Percentiles rank a stretch among this genome's conserved stretches.
Conservation (phyloP, 2,888 invertebrate species). For the Argynnis bischoffii region DNA sequence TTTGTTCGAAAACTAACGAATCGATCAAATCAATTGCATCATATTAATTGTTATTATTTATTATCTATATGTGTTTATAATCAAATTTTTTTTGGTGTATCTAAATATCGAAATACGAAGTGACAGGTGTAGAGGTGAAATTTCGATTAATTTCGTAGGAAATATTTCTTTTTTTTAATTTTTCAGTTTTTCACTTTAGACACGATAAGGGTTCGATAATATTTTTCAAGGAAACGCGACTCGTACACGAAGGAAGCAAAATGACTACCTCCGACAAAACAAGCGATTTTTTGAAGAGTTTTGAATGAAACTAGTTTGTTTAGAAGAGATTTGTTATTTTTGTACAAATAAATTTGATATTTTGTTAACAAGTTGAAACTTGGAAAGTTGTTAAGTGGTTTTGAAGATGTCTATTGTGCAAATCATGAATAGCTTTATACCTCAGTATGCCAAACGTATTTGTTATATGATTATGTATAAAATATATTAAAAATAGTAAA, state of each 20-base stretch:
- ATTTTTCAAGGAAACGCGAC: slow-evolving; percentile 66
- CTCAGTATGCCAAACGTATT: slow-evolving; percentile 37
- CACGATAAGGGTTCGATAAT: slow-evolving; percentile 76
- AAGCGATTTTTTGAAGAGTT: slow-evolving; percentile 33
- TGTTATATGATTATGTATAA: slow-evolving; percentile 38
- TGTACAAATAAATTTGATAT: slow-evolving; percentile 38
- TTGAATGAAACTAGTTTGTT: slow-evolving; percentile 17
- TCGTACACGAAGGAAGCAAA: slow-evolving; percentile 46
- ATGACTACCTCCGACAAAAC: slow-evolving; percentile 41
- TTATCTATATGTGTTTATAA: too few relatives aligned
- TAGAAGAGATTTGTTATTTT: slow-evolving; percentile 41
- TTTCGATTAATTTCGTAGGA: slow-evolving; percentile 11
- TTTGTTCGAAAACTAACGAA: too few relatives aligned
- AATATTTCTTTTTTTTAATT: slow-evolving; percentile 60
- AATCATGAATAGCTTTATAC: slow-evolving; percentile 43
- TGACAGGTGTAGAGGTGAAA: not conserved
- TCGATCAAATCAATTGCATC: too few relatives aligned
- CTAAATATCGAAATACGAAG: not conserved
- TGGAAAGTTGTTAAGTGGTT: slow-evolving; percentile 40
- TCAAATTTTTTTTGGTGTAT: not conserved
- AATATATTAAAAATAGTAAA: slow-evolving; percentile 48
- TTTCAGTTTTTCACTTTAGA: slow-evolving; percentile 76
- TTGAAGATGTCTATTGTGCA: slow-evolving; percentile 39
- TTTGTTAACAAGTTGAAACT: slow-evolving; percentile 39
- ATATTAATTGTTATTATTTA: too few relatives aligned